Evolutionary conservation across 1,140 invertebrate genomes (phyloP), one percentile per base, ranked within the genome.

Genomic region (Anadara kagoshimensis): DNA sequence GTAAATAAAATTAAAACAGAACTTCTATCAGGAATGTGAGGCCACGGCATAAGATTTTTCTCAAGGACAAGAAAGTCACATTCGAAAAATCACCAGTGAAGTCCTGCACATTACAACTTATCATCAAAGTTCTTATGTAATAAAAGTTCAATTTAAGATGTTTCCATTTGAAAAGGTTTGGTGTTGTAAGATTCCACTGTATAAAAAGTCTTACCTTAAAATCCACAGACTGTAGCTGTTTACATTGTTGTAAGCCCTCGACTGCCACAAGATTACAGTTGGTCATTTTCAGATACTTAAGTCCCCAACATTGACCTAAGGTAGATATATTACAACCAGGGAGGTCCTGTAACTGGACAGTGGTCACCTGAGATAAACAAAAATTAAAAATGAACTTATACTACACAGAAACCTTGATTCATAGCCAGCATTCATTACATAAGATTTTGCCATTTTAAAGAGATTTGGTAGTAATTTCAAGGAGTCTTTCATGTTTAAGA

Each of bases 321-420:
- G 85, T 81, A 53, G 78, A 73, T 59, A 88, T 59, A 56, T 70
- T 80, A 67, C 76, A 83, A 22, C 85, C 87, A 41, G 86, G 86
- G 5, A 88, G 69, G 57, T 87, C 83, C 11, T 61, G 53, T 45
- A 88, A 61, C 62, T 83, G 69, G 12, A 88, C 82, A 26, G 83
- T 84, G 3, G 83, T 85, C 53, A 88, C 85, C 84, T 87, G 69
- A 20, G 76, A 62, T 53, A 49, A 44, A 54, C 70, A 49, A 56
- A 49, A 14, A 44, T 47, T 22, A 53, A 20, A 36, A 36, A 36
- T 36, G 29, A 3, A 51, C 11, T 24, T 51, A 26, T n/a, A 12
- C 44, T 29, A 64, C 5, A 18, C 4, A n/a, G 0, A 51, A 43
- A 29, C 36, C 53, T 53, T 53, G n/a, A 12, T 36, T 36, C 2